phyloP scores from a whole-genome alignment of 2,797 vertebrate genomes.

The Megaceryle alcyon region DNA sequence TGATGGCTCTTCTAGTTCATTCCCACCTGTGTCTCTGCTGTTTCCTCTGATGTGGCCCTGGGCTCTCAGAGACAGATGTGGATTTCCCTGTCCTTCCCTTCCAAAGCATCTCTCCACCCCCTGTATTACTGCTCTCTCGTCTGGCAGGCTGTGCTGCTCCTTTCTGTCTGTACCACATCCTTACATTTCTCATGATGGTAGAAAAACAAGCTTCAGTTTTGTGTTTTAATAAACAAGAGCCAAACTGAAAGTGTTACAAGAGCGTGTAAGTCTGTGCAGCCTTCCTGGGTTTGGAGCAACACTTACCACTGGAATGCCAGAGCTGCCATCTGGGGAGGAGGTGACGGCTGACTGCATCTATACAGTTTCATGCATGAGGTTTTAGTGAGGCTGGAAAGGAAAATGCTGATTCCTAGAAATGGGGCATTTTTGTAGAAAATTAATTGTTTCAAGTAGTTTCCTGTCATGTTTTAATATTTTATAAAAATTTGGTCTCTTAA shows the following conservation, averaged over 20 bases:
- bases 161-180: background rate
- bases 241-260: background rate
- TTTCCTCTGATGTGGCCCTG: background rate
- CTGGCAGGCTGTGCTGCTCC: background rate
- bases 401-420: background rate
- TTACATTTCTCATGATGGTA: background rate
- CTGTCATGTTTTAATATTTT: conserved; percentile 5
- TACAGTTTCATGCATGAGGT: background rate
- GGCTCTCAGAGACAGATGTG: background rate
- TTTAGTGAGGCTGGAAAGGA: background rate
- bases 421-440: background rate
- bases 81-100: background rate
- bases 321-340: background rate
- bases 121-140: background rate
- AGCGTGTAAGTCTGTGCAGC: background rate
- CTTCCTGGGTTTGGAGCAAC: background rate
- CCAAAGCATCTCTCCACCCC: background rate
- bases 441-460: background rate
- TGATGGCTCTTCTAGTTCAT: background rate
- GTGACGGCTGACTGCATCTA: accelerated
- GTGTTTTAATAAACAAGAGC: background rate
- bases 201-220: background rate
- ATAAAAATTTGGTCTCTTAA: background rate
- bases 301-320: background rate
- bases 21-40: background rate